Conservation (phyloP, 1,140 invertebrate species). For the Polyergus mexicanus region DNA sequence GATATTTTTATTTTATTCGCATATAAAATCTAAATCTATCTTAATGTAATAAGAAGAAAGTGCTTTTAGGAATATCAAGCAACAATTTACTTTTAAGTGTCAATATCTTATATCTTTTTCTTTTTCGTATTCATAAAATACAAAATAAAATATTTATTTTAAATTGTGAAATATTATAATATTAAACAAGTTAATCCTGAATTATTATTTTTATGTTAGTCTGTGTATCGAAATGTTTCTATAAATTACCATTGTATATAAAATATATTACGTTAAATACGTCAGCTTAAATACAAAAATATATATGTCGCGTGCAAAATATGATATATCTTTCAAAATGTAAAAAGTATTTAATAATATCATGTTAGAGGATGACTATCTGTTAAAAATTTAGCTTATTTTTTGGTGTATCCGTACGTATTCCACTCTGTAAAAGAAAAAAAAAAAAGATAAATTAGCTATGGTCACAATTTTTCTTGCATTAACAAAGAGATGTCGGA, state of each 20-base stretch:
- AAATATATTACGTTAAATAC: slow-evolving; percentile 5
- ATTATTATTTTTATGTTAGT: too few relatives aligned
- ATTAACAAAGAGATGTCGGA: background rate
- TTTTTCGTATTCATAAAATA: background rate
- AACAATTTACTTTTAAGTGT: too few relatives aligned
- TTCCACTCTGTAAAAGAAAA: slow-evolving; percentile 88
- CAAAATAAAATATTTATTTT: slow-evolving; percentile 1
- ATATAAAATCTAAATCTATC: too few relatives aligned
- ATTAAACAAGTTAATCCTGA: too few relatives aligned
- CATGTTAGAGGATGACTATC: background rate
- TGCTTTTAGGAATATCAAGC: too few relatives aligned
- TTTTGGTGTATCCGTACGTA: slow-evolving; percentile 88
- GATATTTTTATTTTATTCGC: too few relatives aligned
- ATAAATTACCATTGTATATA: background rate
- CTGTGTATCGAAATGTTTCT: too few relatives aligned
- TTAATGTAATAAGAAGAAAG: too few relatives aligned
- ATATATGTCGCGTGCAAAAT: background rate
- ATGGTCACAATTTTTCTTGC: background rate
- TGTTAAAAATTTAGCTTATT: slow-evolving; percentile 43
- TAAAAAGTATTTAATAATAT: slow-evolving; percentile 2
- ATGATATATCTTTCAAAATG: background rate
- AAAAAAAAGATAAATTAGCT: slow-evolving; percentile 46
- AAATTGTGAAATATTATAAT: background rate
- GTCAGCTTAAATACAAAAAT: background rate
- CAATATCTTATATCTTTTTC: too few relatives aligned